Base-by-base conservation (phyloP, 2,113 vertebrate species). In the Pelmatolapia mariae region DNA sequence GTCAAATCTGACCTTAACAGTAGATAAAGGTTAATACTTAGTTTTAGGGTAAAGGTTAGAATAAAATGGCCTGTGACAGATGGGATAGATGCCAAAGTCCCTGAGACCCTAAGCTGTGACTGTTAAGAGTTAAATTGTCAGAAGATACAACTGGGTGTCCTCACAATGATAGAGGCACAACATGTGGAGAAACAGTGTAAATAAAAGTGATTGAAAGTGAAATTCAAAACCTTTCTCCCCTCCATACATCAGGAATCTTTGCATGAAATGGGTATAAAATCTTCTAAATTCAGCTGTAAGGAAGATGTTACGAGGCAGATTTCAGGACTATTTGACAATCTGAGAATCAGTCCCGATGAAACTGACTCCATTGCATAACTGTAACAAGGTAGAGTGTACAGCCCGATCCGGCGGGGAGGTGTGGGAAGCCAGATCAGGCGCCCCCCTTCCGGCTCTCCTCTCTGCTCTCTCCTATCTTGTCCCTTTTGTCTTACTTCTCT, bases 91-190 rank as follows among this genome's bases (percentile, higher is more conserved):
- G 38, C 19, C 36, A 19, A 24, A 9, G 36, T 43, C 36, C 38
- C 38, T 43, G 13, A 9, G 13, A 24, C 19, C 36, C 36, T 22
- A 38, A 24, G 38, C 8, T 31, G 0, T 50, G 43, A 29, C 26
- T 26, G 0, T 31, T 50, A 73, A 43, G 13, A 73, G 22, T 73
- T 45, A 73, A 73, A 2, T 0, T 15, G 22, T 16, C 2, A 73
- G 38, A 45, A 18, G 22, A 6, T 26, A 43, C 10, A 68, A 68
- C 33, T 71, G 8, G 24, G 38, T 16, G 8, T 16, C 66, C 8
- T 71, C 38, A 73, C 38, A 73, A 43, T 45, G n/a, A 45, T 16
- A 73, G 45, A 50, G 10, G 8, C 18, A 53, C 18, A 79, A 53
- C 22, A 76, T 19, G 47, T 36, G 76, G 45, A 52, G 10, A 1